phyloP scores from a whole-genome alignment of 2,113 vertebrate genomes.

The Oryctolagus cuniculus region mOryCun1.1 NC_091439.1:108014001-108014500 shows the following conservation, averaged over 20 bases:
- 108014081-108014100: not conserved
- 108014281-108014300: not conserved
- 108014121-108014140: not conserved
- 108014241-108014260: not conserved
- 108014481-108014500: not conserved
- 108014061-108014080: not conserved
- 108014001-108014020: not conserved
- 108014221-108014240: not conserved
- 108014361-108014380: not conserved
- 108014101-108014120: conserved; percentile 1
- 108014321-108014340: not conserved
- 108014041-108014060: not conserved
- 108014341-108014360: not conserved
- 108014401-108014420: not conserved
- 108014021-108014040: not conserved
- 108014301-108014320: not conserved
- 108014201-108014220: not conserved
- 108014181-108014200: not conserved
- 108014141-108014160: not conserved
- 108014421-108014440: not conserved
- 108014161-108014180: not conserved
- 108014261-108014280: not conserved
- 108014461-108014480: too few relatives aligned
- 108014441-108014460: not conserved
- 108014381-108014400: not conserved